Base-by-base conservation (phyloP, 2,797 vertebrate species). In the Potorous gilbertii region DNA sequence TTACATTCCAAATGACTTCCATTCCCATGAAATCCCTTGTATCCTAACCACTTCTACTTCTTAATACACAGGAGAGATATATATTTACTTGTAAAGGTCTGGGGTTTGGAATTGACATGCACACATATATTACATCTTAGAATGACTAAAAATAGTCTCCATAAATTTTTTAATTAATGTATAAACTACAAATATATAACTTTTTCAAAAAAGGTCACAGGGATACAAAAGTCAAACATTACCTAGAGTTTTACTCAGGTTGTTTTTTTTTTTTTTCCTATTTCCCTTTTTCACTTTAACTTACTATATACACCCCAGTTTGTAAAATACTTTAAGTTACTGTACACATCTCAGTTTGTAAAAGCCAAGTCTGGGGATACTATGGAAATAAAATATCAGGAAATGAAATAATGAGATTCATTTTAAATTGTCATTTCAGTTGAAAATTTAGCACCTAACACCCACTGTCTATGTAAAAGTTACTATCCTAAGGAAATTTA, bases 81-180 rank as follows among this genome's bases (percentile, higher is more conserved):
- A 18, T 62, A 91, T 16, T 16, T 93, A 91, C 55, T 92, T 81
- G 21, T 92, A 97, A 96, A 93, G 18, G 21, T 92, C 91, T 95
- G 93, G 89, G 95, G 90, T 46, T 92, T 95, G 93, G 94, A 96
- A 91, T 66, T 96, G 87, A 89, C 95, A 5, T 66, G 5, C 66
- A 55, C 0, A 92, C 8, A 90, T 95, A 92, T 34, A 92, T 50
- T 55, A 91, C 54, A 92, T 90, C 31, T 91, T 66, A 91, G 55
- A 93, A 1, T 93, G 91, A 93, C 27, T 87, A 93, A 93, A 95
- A 90, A 95, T 92, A 96, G 18, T 29, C 95, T 94, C 11, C 1
- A 87, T 50, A 62, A 90, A 81, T 40, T 94, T 93, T 96, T 95
- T 54, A 94, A 55, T 95, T 95, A 96, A 96, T 96, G 95, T 92